A percentile compares a stretch with the other conserved stretches of the same genome.
Evolutionary conservation across 1,140 invertebrate genomes (phyloP).

Genomic region (Lucilia cuprina): DNA sequence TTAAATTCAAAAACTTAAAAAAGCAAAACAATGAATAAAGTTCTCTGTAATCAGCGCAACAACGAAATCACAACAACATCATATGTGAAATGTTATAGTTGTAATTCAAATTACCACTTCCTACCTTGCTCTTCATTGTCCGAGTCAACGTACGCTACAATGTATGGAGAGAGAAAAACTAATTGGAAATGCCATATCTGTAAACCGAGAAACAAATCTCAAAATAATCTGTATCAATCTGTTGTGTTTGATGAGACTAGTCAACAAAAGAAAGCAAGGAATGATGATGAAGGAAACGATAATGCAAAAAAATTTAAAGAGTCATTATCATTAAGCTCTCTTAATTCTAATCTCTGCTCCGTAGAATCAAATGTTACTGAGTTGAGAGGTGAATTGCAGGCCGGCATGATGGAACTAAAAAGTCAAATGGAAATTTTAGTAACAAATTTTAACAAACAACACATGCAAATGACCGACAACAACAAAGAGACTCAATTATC

Average conservation of each 20-base stretch:
- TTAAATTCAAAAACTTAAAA: not conserved
- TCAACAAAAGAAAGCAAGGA: not conserved
- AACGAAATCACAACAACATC: not conserved
- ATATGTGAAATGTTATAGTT: not conserved
- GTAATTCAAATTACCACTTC: not conserved
- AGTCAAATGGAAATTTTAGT: too few relatives aligned
- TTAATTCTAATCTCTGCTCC: too few relatives aligned
- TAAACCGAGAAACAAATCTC: too few relatives aligned
- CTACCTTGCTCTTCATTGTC: not conserved
- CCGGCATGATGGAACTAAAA: too few relatives aligned
- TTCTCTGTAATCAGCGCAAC: not conserved
- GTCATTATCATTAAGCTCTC: too few relatives aligned
- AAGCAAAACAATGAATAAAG: not conserved
- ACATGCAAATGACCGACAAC: too few relatives aligned
- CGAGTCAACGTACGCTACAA: not conserved
- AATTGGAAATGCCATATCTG: not conserved
- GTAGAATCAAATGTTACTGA: too few relatives aligned
- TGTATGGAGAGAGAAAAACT: not conserved
- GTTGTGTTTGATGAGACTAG: too few relatives aligned
- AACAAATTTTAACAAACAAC: not conserved
- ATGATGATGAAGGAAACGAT: not conserved
- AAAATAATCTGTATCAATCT: too few relatives aligned
- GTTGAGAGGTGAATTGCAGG: not conserved
- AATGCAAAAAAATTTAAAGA: not conserved
- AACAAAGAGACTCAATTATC: too few relatives aligned